These are phyloP conservation scores for Clistopyga incitator DNA, from an alignment of 2,888 invertebrate species.

Conservation along the genomic window DNA sequence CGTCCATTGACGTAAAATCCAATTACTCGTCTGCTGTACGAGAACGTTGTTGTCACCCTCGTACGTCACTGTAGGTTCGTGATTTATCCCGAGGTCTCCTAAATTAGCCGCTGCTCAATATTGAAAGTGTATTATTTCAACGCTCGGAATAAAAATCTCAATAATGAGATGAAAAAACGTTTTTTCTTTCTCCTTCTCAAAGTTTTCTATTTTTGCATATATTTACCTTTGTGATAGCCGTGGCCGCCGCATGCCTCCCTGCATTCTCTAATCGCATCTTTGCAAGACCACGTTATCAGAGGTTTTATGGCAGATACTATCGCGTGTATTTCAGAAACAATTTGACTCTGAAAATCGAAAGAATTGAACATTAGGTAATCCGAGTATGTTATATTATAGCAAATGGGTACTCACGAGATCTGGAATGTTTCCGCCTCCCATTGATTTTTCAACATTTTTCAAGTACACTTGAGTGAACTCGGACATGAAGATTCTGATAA, in stretches of 20 bases:
- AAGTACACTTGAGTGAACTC: constrained; percentile 89
- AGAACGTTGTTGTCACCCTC: constrained; percentile 98
- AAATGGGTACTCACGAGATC: constrained; percentile 77
- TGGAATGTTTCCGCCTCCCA: constrained; percentile 78
- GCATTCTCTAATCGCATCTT: constrained; percentile 92
- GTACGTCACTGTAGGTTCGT: constrained; percentile 96
- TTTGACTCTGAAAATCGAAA: constrained; percentile 85
- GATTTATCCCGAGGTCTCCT: constrained; percentile 93
- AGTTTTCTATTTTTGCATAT: no score
- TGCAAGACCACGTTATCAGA: constrained; percentile 91
- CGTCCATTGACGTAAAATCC: constrained; percentile 90
- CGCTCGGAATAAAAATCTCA: no score
- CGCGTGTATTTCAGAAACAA: constrained; percentile 90
- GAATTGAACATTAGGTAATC: no score
- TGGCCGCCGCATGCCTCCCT: constrained; percentile 96
- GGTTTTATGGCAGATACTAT: constrained; percentile 89
- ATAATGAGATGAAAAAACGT: no score
- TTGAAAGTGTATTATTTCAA: no score
- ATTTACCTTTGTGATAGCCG: constrained; percentile 89
- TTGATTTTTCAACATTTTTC: constrained; percentile 89
- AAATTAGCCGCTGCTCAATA: constrained; percentile 89
- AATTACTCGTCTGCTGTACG: constrained; percentile 95
- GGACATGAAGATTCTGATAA: constrained; percentile 88
- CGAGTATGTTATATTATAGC: no score
- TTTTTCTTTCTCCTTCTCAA: neutral